phyloP scores from a whole-genome alignment of 2,797 vertebrate genomes.

The Aselliscus stoliczkanus region DNA sequence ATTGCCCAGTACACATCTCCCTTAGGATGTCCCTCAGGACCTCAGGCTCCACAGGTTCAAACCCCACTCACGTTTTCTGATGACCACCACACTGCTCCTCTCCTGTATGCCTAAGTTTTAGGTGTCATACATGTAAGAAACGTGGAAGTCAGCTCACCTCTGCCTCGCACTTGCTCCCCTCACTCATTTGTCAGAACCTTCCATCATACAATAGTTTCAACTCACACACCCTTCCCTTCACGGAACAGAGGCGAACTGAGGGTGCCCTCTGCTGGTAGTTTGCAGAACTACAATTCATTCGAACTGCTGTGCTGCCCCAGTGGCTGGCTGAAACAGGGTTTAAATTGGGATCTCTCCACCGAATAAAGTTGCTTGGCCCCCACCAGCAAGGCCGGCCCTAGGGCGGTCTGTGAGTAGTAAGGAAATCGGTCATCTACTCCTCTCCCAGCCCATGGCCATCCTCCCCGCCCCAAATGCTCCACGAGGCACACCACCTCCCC shows the following conservation, averaged over 20 bases:
- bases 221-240: fast-evolving
- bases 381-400: neutral
- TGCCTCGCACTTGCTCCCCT: neutral
- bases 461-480: neutral
- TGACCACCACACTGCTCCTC: neutral
- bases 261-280: neutral
- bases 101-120: neutral
- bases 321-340: neutral
- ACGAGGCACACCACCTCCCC: neutral
- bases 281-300: neutral
- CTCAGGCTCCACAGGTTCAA: neutral
- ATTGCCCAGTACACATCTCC: neutral
- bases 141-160: neutral
- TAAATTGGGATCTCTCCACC: neutral
- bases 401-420: neutral
- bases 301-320: fast-evolving
- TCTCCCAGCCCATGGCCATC: neutral
- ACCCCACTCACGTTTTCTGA: neutral
- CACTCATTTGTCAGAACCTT: neutral
- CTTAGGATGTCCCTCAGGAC: neutral
- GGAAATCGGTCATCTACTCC: neutral
- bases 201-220: neutral
- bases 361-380: neutral
- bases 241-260: neutral
- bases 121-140: neutral